These are phyloP conservation scores for Thyatira batis DNA, from an alignment of 2,888 invertebrate genomes.

Conservation along the genomic window DNA sequence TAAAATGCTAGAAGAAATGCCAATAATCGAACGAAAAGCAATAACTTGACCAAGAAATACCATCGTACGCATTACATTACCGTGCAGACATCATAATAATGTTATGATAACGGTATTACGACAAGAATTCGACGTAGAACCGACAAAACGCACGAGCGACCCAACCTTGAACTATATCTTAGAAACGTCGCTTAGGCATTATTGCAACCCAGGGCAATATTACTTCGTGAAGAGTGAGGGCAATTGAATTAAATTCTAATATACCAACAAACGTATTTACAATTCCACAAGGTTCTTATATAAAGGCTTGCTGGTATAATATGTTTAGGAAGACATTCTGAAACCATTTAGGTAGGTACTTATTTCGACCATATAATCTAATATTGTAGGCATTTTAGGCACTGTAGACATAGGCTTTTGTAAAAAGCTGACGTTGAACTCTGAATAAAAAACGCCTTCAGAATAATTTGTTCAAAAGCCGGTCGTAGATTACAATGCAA, in stretches of 20 bases:
- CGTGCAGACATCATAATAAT: constrained; percentile 6
- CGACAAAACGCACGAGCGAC: constrained; percentile 14
- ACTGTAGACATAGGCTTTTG: too few species aligned
- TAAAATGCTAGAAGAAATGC: neutral
- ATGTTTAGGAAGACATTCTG: neutral
- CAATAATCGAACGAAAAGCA: neutral
- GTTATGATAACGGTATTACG: constrained; percentile 3
- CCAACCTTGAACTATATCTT: constrained; percentile 26
- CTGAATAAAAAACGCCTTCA: too few species aligned
- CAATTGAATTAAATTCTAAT: constrained; percentile 3
- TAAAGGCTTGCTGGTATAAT: neutral
- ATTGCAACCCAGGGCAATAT: neutral
- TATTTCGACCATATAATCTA: too few species aligned
- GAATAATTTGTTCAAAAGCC: too few species aligned
- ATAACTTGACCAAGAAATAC: constrained; percentile 5
- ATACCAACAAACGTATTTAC: neutral
- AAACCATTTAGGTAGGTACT: too few species aligned
- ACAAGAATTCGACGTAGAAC: constrained; percentile 2
- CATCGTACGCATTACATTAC: constrained; percentile 1
- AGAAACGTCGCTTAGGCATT: neutral
- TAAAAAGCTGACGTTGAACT: too few species aligned
- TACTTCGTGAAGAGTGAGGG: neutral
- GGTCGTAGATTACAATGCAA: too few species aligned
- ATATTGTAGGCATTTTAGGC: too few species aligned
- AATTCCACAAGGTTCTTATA: neutral